Conservation (phyloP, 2,797 vertebrate species). For the Lycodopsis pacificus region DNA sequence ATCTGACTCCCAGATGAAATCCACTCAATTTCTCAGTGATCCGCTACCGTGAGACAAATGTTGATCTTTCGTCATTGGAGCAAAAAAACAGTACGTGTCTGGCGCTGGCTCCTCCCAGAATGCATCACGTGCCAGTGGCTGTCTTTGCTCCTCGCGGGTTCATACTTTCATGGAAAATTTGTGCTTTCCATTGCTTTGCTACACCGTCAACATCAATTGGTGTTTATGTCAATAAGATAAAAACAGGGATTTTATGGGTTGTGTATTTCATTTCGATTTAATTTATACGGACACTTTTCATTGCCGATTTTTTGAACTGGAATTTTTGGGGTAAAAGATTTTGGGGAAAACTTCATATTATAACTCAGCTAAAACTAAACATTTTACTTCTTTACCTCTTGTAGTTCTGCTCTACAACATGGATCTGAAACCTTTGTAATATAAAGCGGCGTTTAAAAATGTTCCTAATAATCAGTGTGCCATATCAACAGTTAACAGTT, state of each 20-base stretch:
- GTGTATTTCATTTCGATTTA: conserved; percentile 31
- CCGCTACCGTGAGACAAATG: conserved; percentile 77
- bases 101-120: conserved; percentile 45
- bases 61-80: conserved; percentile 67
- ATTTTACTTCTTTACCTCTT: conserved; percentile 10
- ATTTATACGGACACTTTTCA: conserved; percentile 15
- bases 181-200: conserved; percentile 22
- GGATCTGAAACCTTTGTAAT: background rate
- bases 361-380: background rate
- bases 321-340: background rate
- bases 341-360: background rate
- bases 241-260: conserved; percentile 20
- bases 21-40: conserved; percentile 71
- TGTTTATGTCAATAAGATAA: conserved; percentile 42
- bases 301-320: conserved; percentile 12
- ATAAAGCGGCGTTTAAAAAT: background rate
- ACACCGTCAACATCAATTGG: conserved; percentile 11
- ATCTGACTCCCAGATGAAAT: conserved; percentile 75
- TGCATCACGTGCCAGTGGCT: conserved; percentile 24
- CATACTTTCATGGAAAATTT: conserved; percentile 25
- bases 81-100: conserved; percentile 35
- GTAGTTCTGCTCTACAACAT: background rate
- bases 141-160: conserved; percentile 24
- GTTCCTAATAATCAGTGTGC: too few relatives aligned
- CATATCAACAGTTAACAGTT: background rate